Evolutionary conservation across 2,113 vertebrate genomes (phyloP), one percentile per base, ranked within the genome.

Genomic region (Chamaetylas fuelleborni): DNA sequence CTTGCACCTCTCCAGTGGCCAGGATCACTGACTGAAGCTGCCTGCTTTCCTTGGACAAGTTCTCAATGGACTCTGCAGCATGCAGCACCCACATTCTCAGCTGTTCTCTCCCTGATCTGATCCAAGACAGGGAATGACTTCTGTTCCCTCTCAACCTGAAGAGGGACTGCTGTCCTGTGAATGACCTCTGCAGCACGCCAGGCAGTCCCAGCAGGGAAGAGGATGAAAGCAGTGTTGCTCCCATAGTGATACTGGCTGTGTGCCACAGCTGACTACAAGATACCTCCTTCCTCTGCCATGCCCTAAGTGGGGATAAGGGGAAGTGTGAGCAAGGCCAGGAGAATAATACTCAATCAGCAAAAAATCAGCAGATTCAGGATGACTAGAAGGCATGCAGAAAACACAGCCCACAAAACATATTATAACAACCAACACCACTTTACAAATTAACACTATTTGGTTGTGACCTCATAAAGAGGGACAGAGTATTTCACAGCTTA

Each of bases 81-180:
- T 11, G 57, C 53, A 65, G 90, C 42, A 61, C 58, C 82, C 66
- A 28, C 90, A 92, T 95, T 93, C 90, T 56, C 95, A 97, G 96
- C 92, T 97, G 95, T 28, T 58, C 45, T 53, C 62, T 50, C 62
- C 84, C 58, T 50, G 66, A 88, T 57, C 57, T 0, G 0, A 54
- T 42, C 9, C 2, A 0, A 26, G 66, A 66, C 61, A 57, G 34
- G 72, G 92, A 87, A 74, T 3, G 34, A 47, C 78, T 95, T 31
- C 70, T 91, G 78, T 2, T 94, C 79, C 86, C 58, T 50, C 62
- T 69, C 54, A 70, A 6, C 40, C 81, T 66, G 54, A 14, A 82
- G 33, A 85, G 48, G 82, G 81, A 19, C 58, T 43, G 76, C 58
- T 97, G 96, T 38, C 90, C 93, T 0, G 0, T 19, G 34, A 34